phyloP scores from a whole-genome alignment of 2,113 vertebrate species.

The Mobula birostris region DNA sequence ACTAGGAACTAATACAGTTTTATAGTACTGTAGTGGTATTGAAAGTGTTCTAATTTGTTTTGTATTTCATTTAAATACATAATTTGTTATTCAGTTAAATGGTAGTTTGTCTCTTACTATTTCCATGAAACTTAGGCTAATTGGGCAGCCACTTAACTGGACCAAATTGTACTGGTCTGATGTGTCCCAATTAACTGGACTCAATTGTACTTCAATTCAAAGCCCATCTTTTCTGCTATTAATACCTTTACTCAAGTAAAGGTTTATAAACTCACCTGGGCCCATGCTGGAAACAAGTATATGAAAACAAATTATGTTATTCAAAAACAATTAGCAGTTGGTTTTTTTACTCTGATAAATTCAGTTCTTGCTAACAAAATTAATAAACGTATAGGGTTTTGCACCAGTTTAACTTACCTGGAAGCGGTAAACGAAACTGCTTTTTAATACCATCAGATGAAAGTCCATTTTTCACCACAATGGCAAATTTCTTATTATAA shows the following conservation, averaged over 20 bases:
- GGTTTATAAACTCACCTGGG: background rate
- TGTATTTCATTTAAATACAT: no score
- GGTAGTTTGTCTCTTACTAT: no score
- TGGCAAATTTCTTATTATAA: background rate
- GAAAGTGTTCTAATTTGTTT: no score
- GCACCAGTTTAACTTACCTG: slow-evolving; percentile 14
- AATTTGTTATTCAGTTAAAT: no score
- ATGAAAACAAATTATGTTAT: background rate
- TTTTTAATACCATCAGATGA: slow-evolving; percentile 32
- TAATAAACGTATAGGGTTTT: background rate
- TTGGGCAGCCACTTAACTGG: no score
- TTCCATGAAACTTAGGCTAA: no score
- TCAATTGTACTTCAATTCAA: background rate
- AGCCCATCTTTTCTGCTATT: background rate
- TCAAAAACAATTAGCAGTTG: background rate
- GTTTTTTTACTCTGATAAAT: background rate
- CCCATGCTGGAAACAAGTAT: background rate
- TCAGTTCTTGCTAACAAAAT: background rate
- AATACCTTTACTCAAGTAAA: no score
- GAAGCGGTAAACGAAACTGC: slow-evolving; percentile 9
- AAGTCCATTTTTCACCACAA: background rate
- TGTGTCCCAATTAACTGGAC: no score
- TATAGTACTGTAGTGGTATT: no score
- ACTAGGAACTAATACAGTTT: no score
- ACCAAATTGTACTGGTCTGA: no score